Evolutionary conservation across 1,140 invertebrate species (phyloP), one percentile per base, ranked within the genome.

Genomic region (Sitophilus oryzae): DNA sequence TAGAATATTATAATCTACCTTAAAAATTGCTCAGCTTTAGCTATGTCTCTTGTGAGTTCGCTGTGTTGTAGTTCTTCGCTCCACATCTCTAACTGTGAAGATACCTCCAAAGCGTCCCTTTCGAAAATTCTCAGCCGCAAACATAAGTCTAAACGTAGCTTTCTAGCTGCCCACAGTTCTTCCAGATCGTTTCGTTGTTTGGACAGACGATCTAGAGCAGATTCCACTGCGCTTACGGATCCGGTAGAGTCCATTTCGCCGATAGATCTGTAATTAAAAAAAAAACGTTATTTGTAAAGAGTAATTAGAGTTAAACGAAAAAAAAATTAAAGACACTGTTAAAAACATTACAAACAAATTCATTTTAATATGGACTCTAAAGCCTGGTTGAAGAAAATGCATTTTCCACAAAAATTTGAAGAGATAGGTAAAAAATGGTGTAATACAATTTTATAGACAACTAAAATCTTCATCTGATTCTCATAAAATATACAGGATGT

Each of bases 1-100:
- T n/a, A n/a, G n/a, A n/a, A n/a, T n/a, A n/a, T n/a, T n/a, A n/a
- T n/a, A n/a, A n/a, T n/a, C 8, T 45, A 53, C 35, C 88, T 82
- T 9, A 96, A 76, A 19, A 89, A 77, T 63, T 92, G 87, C 71
- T 97, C 94, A 0, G 91, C 90, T 70, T 90, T 84, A 57, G 81
- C 78, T 10, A 88, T 82, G 62, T 91, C 89, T 20, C 80, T 80
- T 46, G 82, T 87, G 42, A 85, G 82, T 73, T 89, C 91, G 46
- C 82, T 86, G 69, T 83, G 88, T 74, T 86, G 88, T 38, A 94
- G 68, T 68, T 97, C 92, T 65, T 94, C 91, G 1, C 88, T 85
- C 92, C 93, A 97, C 74, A 94, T 80, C 73, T 97, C 93, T 46
- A 96, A 73, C 64, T 95, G 92, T 1, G 88, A 89, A 1, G 88